phyloP scores from a whole-genome alignment of 2,888 invertebrate genomes.

The Drosophila cognata region DNA sequence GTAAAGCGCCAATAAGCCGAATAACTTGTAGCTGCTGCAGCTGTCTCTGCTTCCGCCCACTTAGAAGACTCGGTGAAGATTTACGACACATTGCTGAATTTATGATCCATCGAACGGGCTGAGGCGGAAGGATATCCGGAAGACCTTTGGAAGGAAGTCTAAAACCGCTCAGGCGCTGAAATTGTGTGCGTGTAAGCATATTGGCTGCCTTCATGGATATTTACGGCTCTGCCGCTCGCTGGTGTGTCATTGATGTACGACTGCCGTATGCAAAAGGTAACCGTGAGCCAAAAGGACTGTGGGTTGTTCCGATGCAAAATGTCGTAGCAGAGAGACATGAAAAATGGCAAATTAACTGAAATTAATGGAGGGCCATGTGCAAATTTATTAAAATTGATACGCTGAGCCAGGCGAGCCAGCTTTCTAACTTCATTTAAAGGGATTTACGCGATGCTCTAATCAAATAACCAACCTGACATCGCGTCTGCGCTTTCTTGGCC shows the following conservation, averaged over 20 bases:
- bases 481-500: slow-evolving; percentile 14
- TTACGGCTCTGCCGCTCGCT: slow-evolving; percentile 59
- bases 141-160: slow-evolving; percentile 28
- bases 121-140: slow-evolving; percentile 39
- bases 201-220: slow-evolving; percentile 72
- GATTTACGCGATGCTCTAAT: slow-evolving; percentile 67
- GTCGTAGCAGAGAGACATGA: slow-evolving; percentile 68
- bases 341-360: slow-evolving; percentile 78
- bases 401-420: slow-evolving; percentile 50
- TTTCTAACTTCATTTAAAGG: slow-evolving; percentile 71
- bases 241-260: slow-evolving; percentile 76
- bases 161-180: slow-evolving; percentile 62
- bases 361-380: slow-evolving; percentile 74
- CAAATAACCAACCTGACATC: slow-evolving; percentile 55
- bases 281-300: slow-evolving; percentile 11
- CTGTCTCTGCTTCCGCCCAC: slow-evolving; percentile 10
- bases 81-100: slow-evolving; percentile 68
- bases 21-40: slow-evolving; percentile 68
- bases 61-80: slow-evolving; percentile 54
- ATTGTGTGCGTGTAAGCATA: slow-evolving; percentile 77
- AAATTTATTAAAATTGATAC: slow-evolving; percentile 80
- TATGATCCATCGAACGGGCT: slow-evolving; percentile 72
- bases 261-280: slow-evolving; percentile 57
- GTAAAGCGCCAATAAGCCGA: slow-evolving; percentile 67
- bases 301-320: slow-evolving; percentile 36